Conservation (phyloP, 1,140 invertebrate species). For the Kradibia gibbosae region DNA sequence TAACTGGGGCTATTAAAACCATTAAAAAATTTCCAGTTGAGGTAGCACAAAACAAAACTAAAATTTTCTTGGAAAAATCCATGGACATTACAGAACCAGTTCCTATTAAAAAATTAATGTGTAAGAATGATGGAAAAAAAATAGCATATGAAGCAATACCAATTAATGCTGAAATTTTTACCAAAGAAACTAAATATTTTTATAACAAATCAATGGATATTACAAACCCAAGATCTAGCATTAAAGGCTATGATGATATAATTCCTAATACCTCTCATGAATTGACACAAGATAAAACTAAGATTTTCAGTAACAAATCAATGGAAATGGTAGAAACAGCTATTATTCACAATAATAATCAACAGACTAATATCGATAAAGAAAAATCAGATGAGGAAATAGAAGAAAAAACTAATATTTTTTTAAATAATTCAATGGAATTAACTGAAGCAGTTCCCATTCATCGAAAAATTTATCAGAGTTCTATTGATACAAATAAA, state of each 20-base stretch:
- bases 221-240: neutral
- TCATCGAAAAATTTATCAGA: neutral
- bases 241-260: neutral
- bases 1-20: too few relatives aligned
- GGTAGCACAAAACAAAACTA: too few relatives aligned
- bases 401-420: conserved; percentile 27
- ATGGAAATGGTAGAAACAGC: neutral
- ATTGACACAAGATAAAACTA: conserved; percentile 16
- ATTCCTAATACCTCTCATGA: neutral
- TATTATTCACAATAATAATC: neutral
- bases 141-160: neutral
- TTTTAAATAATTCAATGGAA: conserved; percentile 49
- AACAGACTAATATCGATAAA: neutral
- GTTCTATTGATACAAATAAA: conserved; percentile 8
- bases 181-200: conserved; percentile 9
- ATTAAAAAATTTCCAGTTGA: too few relatives aligned
- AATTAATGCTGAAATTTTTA: conserved; percentile 19
- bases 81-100: too few relatives aligned
- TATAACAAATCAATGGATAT: conserved; percentile 9
- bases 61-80: too few relatives aligned
- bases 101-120: neutral
- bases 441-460: conserved; percentile 42
- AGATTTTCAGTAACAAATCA: conserved; percentile 7
- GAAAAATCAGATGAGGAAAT: neutral
- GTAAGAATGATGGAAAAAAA: neutral